Evolutionary conservation across 2,797 vertebrate genomes (phyloP), one percentile per base, ranked within the genome.

Genomic region (Xenentodon cancila): DNA sequence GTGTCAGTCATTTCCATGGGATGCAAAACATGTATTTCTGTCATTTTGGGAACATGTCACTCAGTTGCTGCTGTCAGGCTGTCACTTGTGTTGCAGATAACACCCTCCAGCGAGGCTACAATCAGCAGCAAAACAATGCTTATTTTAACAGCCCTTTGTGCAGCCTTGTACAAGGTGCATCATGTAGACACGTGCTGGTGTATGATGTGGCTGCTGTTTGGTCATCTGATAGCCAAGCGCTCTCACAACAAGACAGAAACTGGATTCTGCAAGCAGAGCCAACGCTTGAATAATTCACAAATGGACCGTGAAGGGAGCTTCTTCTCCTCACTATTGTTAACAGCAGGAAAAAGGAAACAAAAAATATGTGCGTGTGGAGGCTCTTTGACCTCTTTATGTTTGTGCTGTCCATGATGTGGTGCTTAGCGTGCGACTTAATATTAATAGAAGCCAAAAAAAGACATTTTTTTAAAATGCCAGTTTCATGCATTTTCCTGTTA

Each of bases 221-320:
- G 86, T 81, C 85, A 92, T 64, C 71, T 42, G 88, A 93, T 89
- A 84, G 73, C 63, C 17, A 40, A 37, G 72, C 65, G 75, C 53
- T 66, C 52, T 74, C 75, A 74, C 49, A 42, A 64, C 68, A 85
- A 64, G 67, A 82, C 85, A 65, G 89, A 85, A 92, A 90, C 86
- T 9, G 44, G 85, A 93, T 81, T 87, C 89, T 59, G 66, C 73
- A 68, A 81, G 79, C 69, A 76, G 32, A 47, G 72, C 34, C 68
- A 64, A 67, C 72, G 77, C 15, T 64, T 93, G 78, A 94, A 94
- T 94, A 86, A 94, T 94, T 94, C 73, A 94, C 64, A 59, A 56
- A 68, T 44, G 56, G 59, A 70, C 58, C 74, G 71, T 49, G 74
- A 74, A 86, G 67, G 63, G 76, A 63, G 64, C 75, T 71, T 84